Evolutionary conservation across 1,140 invertebrate species (phyloP), one percentile per base, ranked within the genome.

Genomic region (Bursaphelenchus mucronatus): DNA sequence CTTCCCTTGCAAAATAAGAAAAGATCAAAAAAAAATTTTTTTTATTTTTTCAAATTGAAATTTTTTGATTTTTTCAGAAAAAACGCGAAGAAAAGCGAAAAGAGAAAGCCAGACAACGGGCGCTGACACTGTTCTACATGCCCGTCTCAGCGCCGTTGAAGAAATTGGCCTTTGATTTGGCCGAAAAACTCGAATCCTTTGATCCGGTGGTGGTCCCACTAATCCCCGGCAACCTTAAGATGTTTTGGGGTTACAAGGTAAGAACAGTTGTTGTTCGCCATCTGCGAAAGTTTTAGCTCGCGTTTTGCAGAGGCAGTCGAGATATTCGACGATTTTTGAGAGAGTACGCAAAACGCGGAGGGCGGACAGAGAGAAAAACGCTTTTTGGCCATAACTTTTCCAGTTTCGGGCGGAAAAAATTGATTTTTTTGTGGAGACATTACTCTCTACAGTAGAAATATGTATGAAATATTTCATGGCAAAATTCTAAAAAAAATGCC

Each of bases 121-220:
- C 57, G 11, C 13, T 59, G 11, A 59, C 57, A 11, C 52, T 59
- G 19, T 59, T 59, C 40, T 59, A 59, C 40, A 59, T 59, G 57
- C 13, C 13, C 2, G 40, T 44, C 15, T 39, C 41, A 3, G 45
- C 57, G 15, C 13, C 1, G 3, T 44, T 59, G 1, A 59, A 59
- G 7, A 13, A 44, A 15, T 40, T 59, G 11, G 30, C 57, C 1
- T 59, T 15, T 39, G 15, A 39, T 3, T 39, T 59, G 41, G 57
- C 57, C 57, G 57, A 59, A 50, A n/a, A 59, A 6, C 4, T 59
- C 2, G 30, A 13, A 11, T n/a, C 11, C 1, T n/a, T 43, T 39
- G 57, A 59, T 30, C 57, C 57, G 21, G 13, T 39, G 15, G 57
- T 59, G 17, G 57, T 59, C 21, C 6, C 57, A 9, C 41, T 59